Evolutionary conservation across 2,797 vertebrate genomes (phyloP).

Genomic region (Ptychadena robeensis): DNA sequence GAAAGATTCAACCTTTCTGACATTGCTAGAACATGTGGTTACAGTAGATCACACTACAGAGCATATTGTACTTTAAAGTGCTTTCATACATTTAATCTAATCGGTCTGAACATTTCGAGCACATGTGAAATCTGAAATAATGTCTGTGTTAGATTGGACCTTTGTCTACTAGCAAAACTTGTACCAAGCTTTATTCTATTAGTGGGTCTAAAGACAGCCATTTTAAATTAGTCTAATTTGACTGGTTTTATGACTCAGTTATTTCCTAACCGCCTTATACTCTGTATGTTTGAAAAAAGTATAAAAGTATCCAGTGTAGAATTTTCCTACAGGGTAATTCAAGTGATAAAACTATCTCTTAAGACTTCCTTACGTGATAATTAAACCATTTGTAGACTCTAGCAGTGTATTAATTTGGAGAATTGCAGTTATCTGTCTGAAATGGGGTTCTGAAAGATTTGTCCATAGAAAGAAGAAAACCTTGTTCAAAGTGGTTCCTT

Average conservation of each 20-base stretch:
- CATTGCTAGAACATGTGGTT: too few species aligned
- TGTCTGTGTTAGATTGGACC: too few species aligned
- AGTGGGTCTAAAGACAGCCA: too few species aligned
- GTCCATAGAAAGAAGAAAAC: neutral
- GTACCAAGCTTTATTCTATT: neutral
- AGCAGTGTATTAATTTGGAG: constrained; percentile 18
- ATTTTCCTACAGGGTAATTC: constrained; percentile 20
- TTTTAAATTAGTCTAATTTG: neutral
- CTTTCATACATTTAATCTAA: too few species aligned
- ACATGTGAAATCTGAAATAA: too few species aligned
- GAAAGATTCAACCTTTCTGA: too few species aligned
- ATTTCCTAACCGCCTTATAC: neutral
- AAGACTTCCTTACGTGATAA: constrained; percentile 22
- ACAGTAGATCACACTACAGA: too few species aligned
- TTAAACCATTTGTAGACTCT: constrained; percentile 33
- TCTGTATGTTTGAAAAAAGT: neutral
- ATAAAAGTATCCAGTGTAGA: constrained; percentile 17
- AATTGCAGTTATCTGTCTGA: constrained; percentile 11
- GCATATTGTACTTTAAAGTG: too few species aligned
- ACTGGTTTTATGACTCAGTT: neutral
- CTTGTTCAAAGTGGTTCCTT: neutral
- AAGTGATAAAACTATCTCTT: constrained; percentile 7
- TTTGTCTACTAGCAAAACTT: too few species aligned
- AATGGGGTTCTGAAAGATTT: constrained; percentile 13
- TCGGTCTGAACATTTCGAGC: too few species aligned